Conservation (phyloP, 2,797 vertebrate genomes). For the Tauraco hartlaubi region DNA sequence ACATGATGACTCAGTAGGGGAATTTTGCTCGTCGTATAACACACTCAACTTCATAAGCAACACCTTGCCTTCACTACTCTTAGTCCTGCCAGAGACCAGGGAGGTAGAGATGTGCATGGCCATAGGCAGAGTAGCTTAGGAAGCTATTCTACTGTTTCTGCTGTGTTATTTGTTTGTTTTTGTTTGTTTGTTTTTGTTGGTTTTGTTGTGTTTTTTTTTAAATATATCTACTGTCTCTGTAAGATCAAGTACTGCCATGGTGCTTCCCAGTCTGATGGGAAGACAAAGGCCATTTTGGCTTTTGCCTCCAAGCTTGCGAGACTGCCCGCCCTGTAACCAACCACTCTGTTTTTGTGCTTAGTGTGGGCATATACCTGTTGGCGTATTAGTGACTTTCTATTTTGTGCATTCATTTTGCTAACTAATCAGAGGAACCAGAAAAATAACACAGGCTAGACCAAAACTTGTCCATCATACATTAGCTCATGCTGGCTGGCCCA, state of each 20-base stretch:
- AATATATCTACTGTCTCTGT: neutral
- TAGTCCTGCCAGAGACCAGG: neutral
- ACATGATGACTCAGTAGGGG: constrained; percentile 43
- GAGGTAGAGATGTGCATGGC: neutral
- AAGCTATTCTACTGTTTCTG: neutral
- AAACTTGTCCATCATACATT: neutral
- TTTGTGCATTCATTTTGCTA: neutral
- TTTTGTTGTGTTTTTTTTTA: neutral
- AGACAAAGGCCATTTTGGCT: neutral
- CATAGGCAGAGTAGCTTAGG: neutral
- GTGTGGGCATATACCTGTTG: neutral
- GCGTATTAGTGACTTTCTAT: neutral
- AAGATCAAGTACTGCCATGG: neutral
- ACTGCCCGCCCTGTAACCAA: neutral
- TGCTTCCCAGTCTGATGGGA: neutral
- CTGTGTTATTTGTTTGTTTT: neutral
- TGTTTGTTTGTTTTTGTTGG: neutral
- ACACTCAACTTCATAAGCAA: neutral
- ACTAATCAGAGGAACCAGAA: neutral
- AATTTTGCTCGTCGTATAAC: neutral
- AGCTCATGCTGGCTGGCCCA: neutral
- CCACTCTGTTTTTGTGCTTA: neutral
- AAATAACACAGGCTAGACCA: neutral
- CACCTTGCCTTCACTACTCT: neutral
- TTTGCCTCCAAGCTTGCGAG: neutral